Evolutionary conservation across 2,113 vertebrate species (phyloP).

Genomic region (Chaenogobius annularis): DNA sequence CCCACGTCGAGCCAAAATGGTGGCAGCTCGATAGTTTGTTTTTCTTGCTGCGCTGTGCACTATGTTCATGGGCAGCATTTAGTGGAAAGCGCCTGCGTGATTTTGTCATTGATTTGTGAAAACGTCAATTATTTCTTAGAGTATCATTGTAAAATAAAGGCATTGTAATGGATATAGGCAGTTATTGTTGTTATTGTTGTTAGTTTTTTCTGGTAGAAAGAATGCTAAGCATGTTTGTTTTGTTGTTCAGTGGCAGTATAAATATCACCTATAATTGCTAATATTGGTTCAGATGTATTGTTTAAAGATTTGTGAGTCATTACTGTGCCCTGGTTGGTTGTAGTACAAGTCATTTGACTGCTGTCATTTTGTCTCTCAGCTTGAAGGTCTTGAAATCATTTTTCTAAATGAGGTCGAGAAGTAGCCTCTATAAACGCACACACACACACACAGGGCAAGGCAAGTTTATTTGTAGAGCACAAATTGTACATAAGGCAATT

Average conservation of each 20-base stretch:
- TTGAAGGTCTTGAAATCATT: constrained; percentile 42
- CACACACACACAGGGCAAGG: background rate
- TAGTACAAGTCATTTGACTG: constrained; percentile 50
- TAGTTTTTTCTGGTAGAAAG: background rate
- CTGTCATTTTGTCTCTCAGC: constrained; percentile 49
- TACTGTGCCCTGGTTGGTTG: constrained; percentile 45
- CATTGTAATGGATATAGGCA: no score
- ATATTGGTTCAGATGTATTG: constrained; percentile 3
- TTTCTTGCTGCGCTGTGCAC: constrained; percentile 36
- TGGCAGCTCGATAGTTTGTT: constrained; percentile 30
- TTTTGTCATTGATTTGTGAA: background rate
- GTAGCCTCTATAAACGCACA: constrained; percentile 13
- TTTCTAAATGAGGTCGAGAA: constrained; percentile 37
- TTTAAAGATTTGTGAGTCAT: constrained; percentile 10
- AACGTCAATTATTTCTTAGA: background rate
- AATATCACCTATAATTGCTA: background rate
- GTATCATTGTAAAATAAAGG: background rate
- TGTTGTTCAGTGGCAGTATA: background rate
- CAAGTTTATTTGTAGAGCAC: no score
- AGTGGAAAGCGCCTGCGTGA: background rate
- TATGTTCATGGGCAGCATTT: constrained; percentile 15
- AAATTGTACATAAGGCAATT: no score
- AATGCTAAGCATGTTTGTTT: no score
- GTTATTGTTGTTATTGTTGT: no score
- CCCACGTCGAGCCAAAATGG: constrained; percentile 27